Evolutionary conservation across 2,888 invertebrate species (phyloP).

Genomic region (Chymomyza caudatula): DNA sequence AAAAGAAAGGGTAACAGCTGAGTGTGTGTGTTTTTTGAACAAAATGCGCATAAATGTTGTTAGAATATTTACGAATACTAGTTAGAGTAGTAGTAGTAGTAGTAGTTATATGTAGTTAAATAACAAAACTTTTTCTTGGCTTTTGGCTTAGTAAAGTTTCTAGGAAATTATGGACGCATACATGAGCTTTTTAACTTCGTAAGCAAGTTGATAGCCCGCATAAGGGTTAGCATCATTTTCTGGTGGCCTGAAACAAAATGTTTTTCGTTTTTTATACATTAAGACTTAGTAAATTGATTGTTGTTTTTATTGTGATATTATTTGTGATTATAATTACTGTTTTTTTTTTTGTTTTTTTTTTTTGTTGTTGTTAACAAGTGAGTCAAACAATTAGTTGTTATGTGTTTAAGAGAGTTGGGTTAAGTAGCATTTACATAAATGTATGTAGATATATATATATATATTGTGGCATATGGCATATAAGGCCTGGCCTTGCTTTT

Average conservation of each 20-base stretch:
- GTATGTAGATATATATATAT: not conserved
- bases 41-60: conserved; percentile 65
- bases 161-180: conserved; percentile 83
- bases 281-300: conserved; percentile 48
- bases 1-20: conserved; percentile 18
- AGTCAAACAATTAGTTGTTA: not conserved
- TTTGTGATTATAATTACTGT: not conserved
- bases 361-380: conserved; percentile 25
- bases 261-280: conserved; percentile 69
- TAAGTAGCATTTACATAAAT: conserved; percentile 63
- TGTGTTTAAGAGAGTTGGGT: conserved; percentile 11
- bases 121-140: conserved; percentile 50
- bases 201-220: conserved; percentile 99
- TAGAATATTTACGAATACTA: conserved; percentile 66
- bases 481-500: conserved; percentile 32
- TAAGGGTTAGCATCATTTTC: conserved; percentile 94
- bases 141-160: conserved; percentile 56
- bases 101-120: conserved; percentile 4
- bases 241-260: conserved; percentile 87
- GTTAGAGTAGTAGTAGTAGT: conserved; percentile 38
- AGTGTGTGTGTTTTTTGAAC: conserved; percentile 48
- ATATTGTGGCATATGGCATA: conserved; percentile 6
- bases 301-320: conserved; percentile 19
- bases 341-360: conserved; percentile 18
- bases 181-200: conserved; percentile 99